phyloP scores from a whole-genome alignment of 2,797 vertebrate genomes.

The Vireo griseus region DNA sequence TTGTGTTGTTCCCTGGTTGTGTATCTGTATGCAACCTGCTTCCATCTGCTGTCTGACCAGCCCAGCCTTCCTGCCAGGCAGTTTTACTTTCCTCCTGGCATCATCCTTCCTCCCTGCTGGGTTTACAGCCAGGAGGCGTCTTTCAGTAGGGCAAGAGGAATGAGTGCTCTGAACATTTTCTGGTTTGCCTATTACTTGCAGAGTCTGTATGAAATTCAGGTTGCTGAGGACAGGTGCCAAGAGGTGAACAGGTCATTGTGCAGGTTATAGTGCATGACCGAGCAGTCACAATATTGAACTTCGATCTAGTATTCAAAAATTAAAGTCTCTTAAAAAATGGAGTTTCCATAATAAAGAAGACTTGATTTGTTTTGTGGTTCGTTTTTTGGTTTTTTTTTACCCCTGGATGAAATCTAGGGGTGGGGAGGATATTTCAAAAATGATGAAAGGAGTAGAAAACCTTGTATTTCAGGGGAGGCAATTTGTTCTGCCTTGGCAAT shows the following conservation, averaged over 20 bases:
- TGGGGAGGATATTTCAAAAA: not conserved
- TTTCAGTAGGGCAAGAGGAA: not conserved
- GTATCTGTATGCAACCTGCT: not conserved
- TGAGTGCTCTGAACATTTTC: not conserved
- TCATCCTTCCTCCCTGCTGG: not conserved
- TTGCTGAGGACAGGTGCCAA: not conserved
- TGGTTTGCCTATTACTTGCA: not conserved
- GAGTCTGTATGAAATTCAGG: not conserved
- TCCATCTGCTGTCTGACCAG: not conserved
- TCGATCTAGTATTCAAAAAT: not conserved
- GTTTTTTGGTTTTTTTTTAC: not conserved
- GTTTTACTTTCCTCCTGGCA: not conserved
- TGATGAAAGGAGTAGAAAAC: not conserved
- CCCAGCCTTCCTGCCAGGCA: not conserved
- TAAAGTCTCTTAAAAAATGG: not conserved
- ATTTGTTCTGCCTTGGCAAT: not conserved
- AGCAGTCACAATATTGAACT: not conserved
- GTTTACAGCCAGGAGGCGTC: not conserved
- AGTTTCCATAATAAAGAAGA: not conserved
- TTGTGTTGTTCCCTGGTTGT: not conserved
- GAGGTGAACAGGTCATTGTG: not conserved
- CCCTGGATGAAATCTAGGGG: not conserved
- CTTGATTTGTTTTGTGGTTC: not conserved
- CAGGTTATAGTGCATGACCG: not conserved
- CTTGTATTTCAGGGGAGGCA: not conserved